phyloP scores from a whole-genome alignment of 2,888 invertebrate species.

The Dryocosmus kuriphilus region DNA sequence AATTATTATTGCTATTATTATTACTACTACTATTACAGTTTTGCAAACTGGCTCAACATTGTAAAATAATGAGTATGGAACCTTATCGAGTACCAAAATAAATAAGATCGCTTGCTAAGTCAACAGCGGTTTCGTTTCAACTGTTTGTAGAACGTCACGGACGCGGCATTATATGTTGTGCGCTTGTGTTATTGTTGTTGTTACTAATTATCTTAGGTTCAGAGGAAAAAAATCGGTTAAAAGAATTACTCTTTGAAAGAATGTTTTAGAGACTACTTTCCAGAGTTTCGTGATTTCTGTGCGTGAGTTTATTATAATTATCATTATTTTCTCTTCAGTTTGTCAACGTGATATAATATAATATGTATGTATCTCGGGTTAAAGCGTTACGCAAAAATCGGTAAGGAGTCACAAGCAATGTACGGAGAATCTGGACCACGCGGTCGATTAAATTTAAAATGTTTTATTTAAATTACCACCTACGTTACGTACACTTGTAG shows the following conservation, averaged over 20 bases:
- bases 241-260: conserved; percentile 4
- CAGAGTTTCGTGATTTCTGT: conserved; percentile 35
- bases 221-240: conserved; percentile 30
- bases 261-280: conserved; percentile 21
- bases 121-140: conserved; percentile 53
- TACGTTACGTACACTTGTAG: conserved; percentile 66
- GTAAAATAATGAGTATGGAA: conserved; percentile 74
- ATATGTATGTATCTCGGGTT: conserved; percentile 51
- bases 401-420: conserved; percentile 39
- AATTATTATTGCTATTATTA: conserved; percentile 66
- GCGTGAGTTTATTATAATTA: conserved; percentile 10
- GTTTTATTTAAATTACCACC: conserved; percentile 61
- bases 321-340: conserved; percentile 44
- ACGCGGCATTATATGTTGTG: conserved; percentile 63
- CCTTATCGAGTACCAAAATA: conserved; percentile 76
- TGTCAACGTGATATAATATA: conserved; percentile 50
- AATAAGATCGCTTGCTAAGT: conserved; percentile 76
- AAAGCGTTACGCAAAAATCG: conserved; percentile 49
- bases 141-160: conserved; percentile 33
- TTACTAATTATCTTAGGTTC: conserved; percentile 58
- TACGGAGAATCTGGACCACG: conserved; percentile 48
- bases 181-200: conserved; percentile 68
- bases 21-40: conserved; percentile 68
- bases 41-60: conserved; percentile 75
- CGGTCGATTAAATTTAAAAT: conserved; percentile 59